A percentile compares a stretch with the other conserved stretches of the same genome.
phyloP scores from a whole-genome alignment of 2,113 vertebrate genomes.

The Centropus unirufus region DNA sequence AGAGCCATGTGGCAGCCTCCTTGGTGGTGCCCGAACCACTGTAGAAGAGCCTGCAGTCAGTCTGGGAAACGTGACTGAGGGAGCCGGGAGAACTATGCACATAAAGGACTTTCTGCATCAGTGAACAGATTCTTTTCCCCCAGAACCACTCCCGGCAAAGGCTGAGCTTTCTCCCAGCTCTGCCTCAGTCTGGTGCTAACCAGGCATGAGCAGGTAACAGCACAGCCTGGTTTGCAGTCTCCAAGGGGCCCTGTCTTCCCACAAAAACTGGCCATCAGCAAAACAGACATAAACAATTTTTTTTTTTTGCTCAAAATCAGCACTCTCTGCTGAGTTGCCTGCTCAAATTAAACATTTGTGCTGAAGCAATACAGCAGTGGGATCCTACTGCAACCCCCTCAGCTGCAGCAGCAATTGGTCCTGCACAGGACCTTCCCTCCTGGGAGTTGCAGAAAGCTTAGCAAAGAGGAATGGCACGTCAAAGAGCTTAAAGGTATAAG shows the following conservation, averaged over 20 bases:
- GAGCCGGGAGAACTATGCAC: neutral
- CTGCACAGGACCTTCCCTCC: neutral
- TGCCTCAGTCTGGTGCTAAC: slow-evolving; percentile 11
- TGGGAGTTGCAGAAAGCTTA: neutral
- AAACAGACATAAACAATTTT: neutral
- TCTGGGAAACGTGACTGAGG: neutral
- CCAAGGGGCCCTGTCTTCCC: slow-evolving; percentile 1
- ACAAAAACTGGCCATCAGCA: neutral
- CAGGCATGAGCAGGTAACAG: neutral
- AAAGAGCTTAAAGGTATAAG: neutral
- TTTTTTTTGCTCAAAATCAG: neutral
- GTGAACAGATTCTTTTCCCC: slow-evolving; percentile 24
- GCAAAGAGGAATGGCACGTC: neutral
- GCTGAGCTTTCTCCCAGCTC: neutral
- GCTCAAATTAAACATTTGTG: neutral
- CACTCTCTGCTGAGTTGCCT: neutral
- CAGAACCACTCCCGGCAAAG: slow-evolving; percentile 32
- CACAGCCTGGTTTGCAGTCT: neutral
- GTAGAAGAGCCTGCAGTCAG: neutral
- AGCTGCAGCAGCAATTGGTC: fast-evolving
- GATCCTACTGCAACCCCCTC: neutral
- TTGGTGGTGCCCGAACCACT: neutral
- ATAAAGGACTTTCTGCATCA: slow-evolving; percentile 38
- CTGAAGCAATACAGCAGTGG: neutral
- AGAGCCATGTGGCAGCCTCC: neutral